Evolutionary conservation across 2,113 vertebrate species (phyloP), one percentile per base, ranked within the genome.

Genomic region (Lontra canadensis): DNA sequence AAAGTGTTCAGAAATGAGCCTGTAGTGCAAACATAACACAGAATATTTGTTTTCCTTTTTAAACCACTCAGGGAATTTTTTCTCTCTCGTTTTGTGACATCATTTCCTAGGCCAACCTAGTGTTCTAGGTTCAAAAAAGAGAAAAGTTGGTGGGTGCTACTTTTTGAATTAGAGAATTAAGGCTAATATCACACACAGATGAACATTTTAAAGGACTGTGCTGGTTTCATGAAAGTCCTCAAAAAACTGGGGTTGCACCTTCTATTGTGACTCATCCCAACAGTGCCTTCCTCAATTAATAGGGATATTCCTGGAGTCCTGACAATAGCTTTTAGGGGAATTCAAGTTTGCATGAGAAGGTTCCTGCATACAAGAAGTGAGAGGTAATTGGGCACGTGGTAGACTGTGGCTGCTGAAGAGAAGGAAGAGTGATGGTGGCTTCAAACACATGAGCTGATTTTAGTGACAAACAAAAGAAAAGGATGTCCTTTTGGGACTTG

Each of bases 391-490:
- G 34, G 44, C n/a, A 85, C 84, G 81, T 44, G 34, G 31, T 74
- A 11, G 31, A 47, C 3, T 11, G 5, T 47, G 71, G 13, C 12
- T 74, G 20, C 44, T 90, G 39, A 89, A 49, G 34, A 42, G 31
- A 90, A 79, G 39, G 49, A 7, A 84, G 25, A 80, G 55, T 36
- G 29, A 39, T 52, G 20, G 47, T 23, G 57, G 26, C 44, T 94
- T 80, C 4, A 11, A 67, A 78, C 7, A 65, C 31, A 39, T 17
- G 7, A 95, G 4, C 23, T 88, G 47, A 42, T 86, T 83, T 96
- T 87, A 90, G 61, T 5, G 44, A 47, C 47, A 93, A 90, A 93
- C 39, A 94, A 49, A 94, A 34, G 59, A 31, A 82, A 94, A 82
- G 26, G 14, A 79, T 88, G 93, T 92, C 90, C 74, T 55, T 52